These are phyloP conservation scores for Psittacula cyanocephala DNA, from an alignment of 2,113 vertebrate species.

Conservation along the genomic window DNA sequence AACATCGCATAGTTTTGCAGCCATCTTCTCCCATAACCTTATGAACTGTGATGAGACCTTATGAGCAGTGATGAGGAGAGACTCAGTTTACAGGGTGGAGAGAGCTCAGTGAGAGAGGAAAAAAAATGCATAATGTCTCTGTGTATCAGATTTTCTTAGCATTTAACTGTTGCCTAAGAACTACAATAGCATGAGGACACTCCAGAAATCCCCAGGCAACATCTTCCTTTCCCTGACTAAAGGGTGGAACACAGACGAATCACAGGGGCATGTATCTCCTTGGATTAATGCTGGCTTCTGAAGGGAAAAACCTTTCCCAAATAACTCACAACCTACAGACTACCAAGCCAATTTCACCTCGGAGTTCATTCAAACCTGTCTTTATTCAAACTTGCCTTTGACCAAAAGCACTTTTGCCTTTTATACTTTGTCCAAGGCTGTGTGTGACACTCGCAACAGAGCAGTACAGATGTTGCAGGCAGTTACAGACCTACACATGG, in stretches of 20 bases:
- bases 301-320: not conserved
- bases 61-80: not conserved
- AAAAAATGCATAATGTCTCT: not conserved
- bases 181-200: not conserved
- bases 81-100: not conserved
- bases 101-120: not conserved
- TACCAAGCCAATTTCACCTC: not conserved
- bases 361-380: not conserved
- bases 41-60: not conserved
- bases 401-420: not conserved
- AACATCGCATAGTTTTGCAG: not conserved
- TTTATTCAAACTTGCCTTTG: not conserved
- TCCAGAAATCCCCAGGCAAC: not conserved
- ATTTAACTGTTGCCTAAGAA: not conserved
- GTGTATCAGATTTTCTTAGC: not conserved
- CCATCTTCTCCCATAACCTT: not conserved
- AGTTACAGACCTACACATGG: not conserved
- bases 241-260: not conserved
- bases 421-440: not conserved
- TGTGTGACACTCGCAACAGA: not conserved
- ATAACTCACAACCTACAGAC: not conserved
- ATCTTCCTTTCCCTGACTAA: not conserved
- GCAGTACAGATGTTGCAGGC: not conserved
- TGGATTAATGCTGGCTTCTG: not conserved
- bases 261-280: not conserved